These are phyloP conservation scores for Pteronura brasiliensis DNA, from an alignment of 2,113 vertebrate genomes.

Conservation along the genomic window DNA sequence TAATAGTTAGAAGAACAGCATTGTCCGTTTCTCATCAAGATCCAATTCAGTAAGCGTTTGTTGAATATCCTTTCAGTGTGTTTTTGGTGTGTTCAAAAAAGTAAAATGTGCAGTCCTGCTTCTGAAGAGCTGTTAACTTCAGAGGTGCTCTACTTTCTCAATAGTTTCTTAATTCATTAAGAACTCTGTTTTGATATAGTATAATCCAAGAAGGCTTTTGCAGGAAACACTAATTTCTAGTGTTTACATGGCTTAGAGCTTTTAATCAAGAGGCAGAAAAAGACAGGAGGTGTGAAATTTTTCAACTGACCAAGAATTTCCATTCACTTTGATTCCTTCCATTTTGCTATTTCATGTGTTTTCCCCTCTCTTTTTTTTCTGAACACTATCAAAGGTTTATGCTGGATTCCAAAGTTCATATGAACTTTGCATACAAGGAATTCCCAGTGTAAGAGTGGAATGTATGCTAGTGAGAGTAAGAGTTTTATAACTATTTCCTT, in stretches of 20 bases:
- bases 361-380: background rate
- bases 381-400: slow-evolving; percentile 31
- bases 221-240: slow-evolving; percentile 33
- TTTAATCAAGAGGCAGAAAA: slow-evolving; percentile 4
- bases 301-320: slow-evolving; percentile 36
- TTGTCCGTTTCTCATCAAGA: slow-evolving; percentile 46
- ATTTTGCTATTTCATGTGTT: slow-evolving; percentile 7
- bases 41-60: background rate
- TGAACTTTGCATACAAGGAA: background rate
- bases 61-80: background rate
- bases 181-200: background rate
- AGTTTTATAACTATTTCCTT: background rate
- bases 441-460: background rate
- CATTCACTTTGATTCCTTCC: slow-evolving; percentile 13
- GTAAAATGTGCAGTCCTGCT: background rate
- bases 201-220: background rate
- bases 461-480: background rate
- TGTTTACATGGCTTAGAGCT: background rate
- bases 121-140: background rate
- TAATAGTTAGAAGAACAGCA: background rate
- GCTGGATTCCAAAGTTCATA: slow-evolving; percentile 16
- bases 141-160: background rate
- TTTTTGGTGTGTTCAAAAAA: background rate
- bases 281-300: slow-evolving; percentile 16
- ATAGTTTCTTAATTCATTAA: background rate